Conservation (phyloP, 1,140 invertebrate genomes). For the Drosophila setifemur region DNA sequence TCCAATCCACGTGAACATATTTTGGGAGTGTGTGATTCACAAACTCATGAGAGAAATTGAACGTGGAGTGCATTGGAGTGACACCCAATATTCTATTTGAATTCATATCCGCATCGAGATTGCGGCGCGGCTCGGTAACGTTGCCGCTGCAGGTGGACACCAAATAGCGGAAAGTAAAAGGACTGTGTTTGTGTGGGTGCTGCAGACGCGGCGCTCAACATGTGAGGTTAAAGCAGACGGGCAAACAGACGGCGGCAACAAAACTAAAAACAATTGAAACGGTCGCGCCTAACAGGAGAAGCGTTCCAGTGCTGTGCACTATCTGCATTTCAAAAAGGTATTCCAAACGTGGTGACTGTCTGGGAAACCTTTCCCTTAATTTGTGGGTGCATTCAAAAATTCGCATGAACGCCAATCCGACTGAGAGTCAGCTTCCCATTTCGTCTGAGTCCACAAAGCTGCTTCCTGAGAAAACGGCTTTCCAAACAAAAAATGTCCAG, state of each 20-base stretch:
- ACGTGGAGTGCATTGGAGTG: slow-evolving; percentile 15
- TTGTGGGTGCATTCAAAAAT: slow-evolving; percentile 17
- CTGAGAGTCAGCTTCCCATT: background rate
- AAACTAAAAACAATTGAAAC: slow-evolving; percentile 22
- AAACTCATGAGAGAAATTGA: slow-evolving; percentile 57
- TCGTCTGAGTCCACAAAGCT: slow-evolving; percentile 4
- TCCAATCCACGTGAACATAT: slow-evolving; percentile 69
- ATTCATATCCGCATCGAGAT: too few relatives aligned
- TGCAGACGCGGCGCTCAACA: slow-evolving; percentile 73
- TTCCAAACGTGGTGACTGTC: background rate
- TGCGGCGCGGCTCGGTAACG: too few relatives aligned
- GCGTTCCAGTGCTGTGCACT: background rate
- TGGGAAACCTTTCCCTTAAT: background rate
- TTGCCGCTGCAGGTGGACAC: background rate
- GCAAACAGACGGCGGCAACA: slow-evolving; percentile 61
- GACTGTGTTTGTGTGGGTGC: slow-evolving; percentile 38
- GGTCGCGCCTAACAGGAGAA: background rate
- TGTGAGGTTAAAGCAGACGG: slow-evolving; percentile 78
- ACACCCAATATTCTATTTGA: too few relatives aligned
- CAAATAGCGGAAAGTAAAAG: background rate
- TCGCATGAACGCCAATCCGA: slow-evolving; percentile 3
- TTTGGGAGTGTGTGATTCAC: slow-evolving; percentile 60
- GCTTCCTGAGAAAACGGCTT: slow-evolving; percentile 32
- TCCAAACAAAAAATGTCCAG: slow-evolving; percentile 59
- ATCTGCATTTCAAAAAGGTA: slow-evolving; percentile 39